Evolutionary conservation across 2,888 invertebrate genomes (phyloP), one percentile per base, ranked within the genome.

Genomic region (Drosophila tripunctata): DNA sequence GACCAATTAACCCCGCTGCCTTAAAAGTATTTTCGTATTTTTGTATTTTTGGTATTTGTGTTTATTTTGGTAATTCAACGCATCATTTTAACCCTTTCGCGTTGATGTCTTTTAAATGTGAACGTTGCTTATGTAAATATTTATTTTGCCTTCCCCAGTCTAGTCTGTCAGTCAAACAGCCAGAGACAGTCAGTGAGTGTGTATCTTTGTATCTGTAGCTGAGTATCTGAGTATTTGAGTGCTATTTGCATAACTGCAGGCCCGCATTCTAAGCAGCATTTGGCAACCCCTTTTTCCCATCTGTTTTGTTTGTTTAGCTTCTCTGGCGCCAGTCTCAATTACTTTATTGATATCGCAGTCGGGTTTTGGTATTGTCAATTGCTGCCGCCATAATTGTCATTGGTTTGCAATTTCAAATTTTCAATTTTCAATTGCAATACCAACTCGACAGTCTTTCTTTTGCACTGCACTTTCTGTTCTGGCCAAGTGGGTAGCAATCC

Each of bases 31-130:
- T 27, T 27, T 27, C 27, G 27, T 27, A 27, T 22, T 22, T 27
- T 27, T 27, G 7, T 10, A 10, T 27, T 84, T 83, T 80, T 80
- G 40, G 84, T 69, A 78, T 78, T 69, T 75, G 52, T 82, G 85
- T 82, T 82, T 85, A 82, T 82, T 85, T 85, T 82, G 78, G 82
- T 82, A 82, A 82, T 82, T 78, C 85, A 78, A 84, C 64, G 79
- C 82, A 77, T 75, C 75, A 63, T 68, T 82, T 82, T 77, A 82
- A 82, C 81, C 81, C 83, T 82, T 67, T 69, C 54, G 55, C 67
- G 62, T 55, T 77, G 76, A 84, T 81, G 75, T 68, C 77, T 79
- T 79, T 79, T 79, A 79, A 82, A 84, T 82, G 85, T 64, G 82
- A 64, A 71, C 74, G 78, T 61, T 79, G 75, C 62, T 77, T 82